Evolutionary conservation across 2,113 vertebrate species (phyloP), one percentile per base, ranked within the genome.

Genomic region (Bettongia penicillata): DNA sequence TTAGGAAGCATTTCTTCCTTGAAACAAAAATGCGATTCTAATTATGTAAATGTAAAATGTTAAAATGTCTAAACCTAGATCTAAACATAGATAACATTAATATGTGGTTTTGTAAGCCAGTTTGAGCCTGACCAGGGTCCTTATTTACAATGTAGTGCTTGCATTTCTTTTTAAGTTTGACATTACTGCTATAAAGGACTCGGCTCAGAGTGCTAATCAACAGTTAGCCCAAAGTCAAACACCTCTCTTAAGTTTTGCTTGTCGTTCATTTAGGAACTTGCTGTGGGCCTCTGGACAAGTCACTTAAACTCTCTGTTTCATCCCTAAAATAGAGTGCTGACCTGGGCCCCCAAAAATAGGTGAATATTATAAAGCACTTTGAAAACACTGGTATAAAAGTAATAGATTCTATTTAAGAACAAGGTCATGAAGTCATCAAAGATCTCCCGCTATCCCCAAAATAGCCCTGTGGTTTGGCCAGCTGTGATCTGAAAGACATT

Each of bases 281-380:
- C 97, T 95, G 97, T 91, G 95, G 97, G 90, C 93, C 95, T 96
- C 84, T 89, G 90, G 91, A 94, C 95, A 97, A 97, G 84, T 97
- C 96, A 94, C 96, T 96, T 95, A 97, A 95, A 96, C 93, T 93
- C 93, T 96, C 96, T 94, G 96, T 95, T 97, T 97, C 96, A 97
- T 98, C 96, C 96, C n/a, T 93, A 96, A 98, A 98, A 98, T 97
- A 97, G 97, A 96, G 53, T 96, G 95, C 96, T 98, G 96, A 97
- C 95, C 96, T n/a, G 53, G 93, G 51, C 94, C 61, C 95, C 49
- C 9, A 95, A 93, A 93, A 96, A 95, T 55, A 94, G 93, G 3
- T 22, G 91, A 96, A 98, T 95, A 96, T 94, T 90, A 68, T 95
- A 92, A 95, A 96, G 96, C 92, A 96, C 95, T 97, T 98, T 96